Conservation (phyloP, 2,113 vertebrate species). For the Erythrolamprus reginae region DNA sequence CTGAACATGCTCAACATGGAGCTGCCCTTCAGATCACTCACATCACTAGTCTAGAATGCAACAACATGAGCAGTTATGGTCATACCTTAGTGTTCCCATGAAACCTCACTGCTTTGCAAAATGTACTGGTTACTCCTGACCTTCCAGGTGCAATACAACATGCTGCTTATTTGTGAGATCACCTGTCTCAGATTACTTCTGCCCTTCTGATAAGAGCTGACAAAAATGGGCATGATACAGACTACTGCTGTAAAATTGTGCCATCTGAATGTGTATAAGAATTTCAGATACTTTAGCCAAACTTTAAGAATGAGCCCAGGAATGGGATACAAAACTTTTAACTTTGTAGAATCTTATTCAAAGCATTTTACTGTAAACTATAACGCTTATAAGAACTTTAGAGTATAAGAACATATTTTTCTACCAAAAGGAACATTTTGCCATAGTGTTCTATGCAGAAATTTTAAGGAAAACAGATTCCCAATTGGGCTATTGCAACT, state of each 20-base stretch:
- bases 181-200: neutral
- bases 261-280: neutral
- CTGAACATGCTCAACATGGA: neutral
- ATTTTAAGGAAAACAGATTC: constrained; percentile 2
- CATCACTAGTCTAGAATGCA: neutral
- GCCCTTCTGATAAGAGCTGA: neutral
- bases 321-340: neutral
- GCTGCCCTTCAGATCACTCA: neutral
- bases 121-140: neutral
- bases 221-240: neutral
- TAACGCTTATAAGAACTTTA: neutral
- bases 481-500: constrained; percentile 12
- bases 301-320: neutral
- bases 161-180: neutral
- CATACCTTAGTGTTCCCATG: neutral
- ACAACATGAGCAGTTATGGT: neutral
- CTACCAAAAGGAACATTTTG: neutral
- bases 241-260: neutral
- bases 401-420: neutral
- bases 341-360: neutral
- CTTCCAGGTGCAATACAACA: neutral
- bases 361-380: neutral
- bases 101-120: neutral
- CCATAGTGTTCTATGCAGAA: neutral
- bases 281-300: neutral